These are phyloP conservation scores for Cuniculus paca DNA, from an alignment of 2,797 vertebrate genomes.

Conservation along the genomic window DNA sequence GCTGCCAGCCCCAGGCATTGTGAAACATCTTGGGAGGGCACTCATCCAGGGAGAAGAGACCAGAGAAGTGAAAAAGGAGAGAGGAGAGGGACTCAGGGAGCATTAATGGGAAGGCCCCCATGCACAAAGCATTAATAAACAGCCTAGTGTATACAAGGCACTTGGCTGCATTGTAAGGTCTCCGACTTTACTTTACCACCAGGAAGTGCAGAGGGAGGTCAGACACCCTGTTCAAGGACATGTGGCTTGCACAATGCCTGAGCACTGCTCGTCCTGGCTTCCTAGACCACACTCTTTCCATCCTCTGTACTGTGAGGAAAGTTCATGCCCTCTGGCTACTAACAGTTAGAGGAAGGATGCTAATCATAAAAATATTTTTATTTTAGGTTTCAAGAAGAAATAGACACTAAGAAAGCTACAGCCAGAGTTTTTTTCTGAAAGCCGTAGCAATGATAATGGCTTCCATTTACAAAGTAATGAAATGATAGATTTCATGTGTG, in stretches of 20 bases:
- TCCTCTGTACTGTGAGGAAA: not conserved
- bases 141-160: too few species aligned
- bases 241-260: not conserved
- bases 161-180: not conserved
- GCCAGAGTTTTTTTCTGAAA: not conserved
- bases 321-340: not conserved
- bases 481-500: not conserved
- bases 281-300: not conserved
- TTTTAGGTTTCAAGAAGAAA: constrained; percentile 33
- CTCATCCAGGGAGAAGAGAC: not conserved
- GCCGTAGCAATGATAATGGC: not conserved
- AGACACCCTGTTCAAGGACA: not conserved
- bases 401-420: not conserved
- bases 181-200: not conserved
- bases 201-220: not conserved
- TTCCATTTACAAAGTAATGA: not conserved
- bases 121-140: too few species aligned
- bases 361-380: not conserved
- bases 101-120: too few species aligned
- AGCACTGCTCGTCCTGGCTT: not conserved
- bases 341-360: not conserved
- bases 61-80: not conserved
- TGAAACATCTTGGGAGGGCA: not conserved
- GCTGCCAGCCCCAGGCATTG: not conserved
- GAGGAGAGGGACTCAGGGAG: not conserved